Conservation (phyloP, 2,113 vertebrate species). For the Corvus moneduloides region DNA sequence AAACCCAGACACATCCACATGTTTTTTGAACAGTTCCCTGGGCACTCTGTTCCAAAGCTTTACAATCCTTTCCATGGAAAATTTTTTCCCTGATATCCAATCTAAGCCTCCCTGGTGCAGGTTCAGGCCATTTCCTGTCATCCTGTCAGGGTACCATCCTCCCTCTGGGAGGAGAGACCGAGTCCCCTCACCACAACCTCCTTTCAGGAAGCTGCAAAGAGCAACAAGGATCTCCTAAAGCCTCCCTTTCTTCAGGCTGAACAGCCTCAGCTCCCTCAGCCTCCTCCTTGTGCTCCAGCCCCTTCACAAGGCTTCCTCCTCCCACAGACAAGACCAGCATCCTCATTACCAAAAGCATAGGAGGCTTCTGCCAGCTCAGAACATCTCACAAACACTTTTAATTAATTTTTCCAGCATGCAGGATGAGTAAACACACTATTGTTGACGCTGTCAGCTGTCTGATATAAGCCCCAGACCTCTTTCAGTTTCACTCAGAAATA, state of each 20-base stretch:
- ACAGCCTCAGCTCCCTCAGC: background rate
- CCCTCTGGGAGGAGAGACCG: background rate
- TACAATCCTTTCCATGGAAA: no score
- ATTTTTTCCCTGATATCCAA: background rate
- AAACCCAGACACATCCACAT: background rate
- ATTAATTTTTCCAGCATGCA: slow-evolving; percentile 50
- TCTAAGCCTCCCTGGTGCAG: background rate
- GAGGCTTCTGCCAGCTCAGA: background rate
- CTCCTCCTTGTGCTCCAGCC: background rate
- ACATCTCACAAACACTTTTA: slow-evolving; percentile 30
- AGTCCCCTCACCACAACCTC: background rate
- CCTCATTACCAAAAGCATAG: background rate
- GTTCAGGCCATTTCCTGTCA: background rate
- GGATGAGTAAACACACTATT: slow-evolving; percentile 50
- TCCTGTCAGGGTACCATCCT: background rate
- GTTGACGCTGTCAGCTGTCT: slow-evolving; percentile 51
- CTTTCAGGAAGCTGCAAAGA: background rate
- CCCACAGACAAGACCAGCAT: background rate
- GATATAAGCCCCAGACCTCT: slow-evolving; percentile 46
- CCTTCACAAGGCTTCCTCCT: background rate
- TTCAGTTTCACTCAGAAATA: slow-evolving; percentile 54
- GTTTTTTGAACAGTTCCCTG: background rate
- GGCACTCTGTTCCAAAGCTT: background rate
- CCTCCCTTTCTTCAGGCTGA: background rate
- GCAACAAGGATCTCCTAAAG: accelerated